Base-by-base conservation (phyloP, 1,140 invertebrate species). In the Bombus polaris region DNA sequence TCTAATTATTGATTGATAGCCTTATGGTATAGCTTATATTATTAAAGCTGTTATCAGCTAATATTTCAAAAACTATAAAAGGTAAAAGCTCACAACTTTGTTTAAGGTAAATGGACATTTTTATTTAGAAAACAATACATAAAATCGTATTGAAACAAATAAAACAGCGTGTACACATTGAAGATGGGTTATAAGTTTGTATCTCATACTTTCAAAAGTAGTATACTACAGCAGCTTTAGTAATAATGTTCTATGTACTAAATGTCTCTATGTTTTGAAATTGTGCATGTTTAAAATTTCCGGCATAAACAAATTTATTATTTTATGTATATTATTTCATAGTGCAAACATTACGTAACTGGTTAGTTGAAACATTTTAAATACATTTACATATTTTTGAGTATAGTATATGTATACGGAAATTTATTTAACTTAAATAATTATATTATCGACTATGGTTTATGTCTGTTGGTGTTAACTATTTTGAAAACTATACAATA, bases 241-340 rank as follows among this genome's bases (percentile, higher is more conserved):
- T 75, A 37, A 47, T 25, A 59, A 74, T 28, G 25, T 9, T n/a
- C n/a, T 32, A 18, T 44, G 28, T 73, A 37, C 66, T 75, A 73
- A 10, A 77, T 47, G 35, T 32, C 4, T 42, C n/a, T 79, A 4
- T 72, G 76, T 12, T 32, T 74, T 25, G 73, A 74, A 74, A 74
- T 35, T 4, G 25, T 68, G 87, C 87, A 88, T 85, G 88, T 66
- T 85, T 77, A 39, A n/a, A 22, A 53, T 75, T 32, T 39, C 12
- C 1, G 68, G 37, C 22, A 35, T 3, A 37, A 53, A 18, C 9
- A 81, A 72, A 59, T 42, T 37, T 71, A 37, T 22, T 65, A 25
- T 22, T n/a, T 57, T 39, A 12, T 35, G 8, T 59, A 32, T 3
- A 32, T 35, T 72, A 42, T 72, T n/a, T 42, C 15, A 15, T n/a